These are phyloP conservation scores for Macaria notata DNA, from an alignment of 2,888 invertebrate species.

Conservation along the genomic window DNA sequence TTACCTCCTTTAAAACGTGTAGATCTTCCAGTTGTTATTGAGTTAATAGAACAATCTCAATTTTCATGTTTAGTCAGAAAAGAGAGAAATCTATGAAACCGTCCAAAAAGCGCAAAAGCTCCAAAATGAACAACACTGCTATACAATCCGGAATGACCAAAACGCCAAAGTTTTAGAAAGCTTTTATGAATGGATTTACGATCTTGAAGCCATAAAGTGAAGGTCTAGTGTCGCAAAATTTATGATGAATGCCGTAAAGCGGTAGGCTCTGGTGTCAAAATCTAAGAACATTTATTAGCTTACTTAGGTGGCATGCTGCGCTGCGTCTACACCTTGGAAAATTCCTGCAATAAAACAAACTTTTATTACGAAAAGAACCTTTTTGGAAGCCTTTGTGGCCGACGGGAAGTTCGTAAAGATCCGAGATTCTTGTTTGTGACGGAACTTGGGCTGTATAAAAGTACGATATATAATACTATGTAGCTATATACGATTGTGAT, in stretches of 20 bases:
- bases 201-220: slow-evolving; percentile 13
- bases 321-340: slow-evolving; percentile 67
- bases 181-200: slow-evolving; percentile 18
- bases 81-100: too few relatives aligned
- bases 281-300: slow-evolving; percentile 49
- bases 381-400: slow-evolving; percentile 5
- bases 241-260: too few relatives aligned
- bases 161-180: slow-evolving; percentile 18
- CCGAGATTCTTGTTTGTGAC: slow-evolving; percentile 13
- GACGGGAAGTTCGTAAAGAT: slow-evolving; percentile 18
- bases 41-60: too few relatives aligned
- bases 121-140: too few relatives aligned
- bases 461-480: background rate
- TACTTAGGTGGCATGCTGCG: slow-evolving; percentile 79
- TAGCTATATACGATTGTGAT: background rate
- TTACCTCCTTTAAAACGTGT: background rate
- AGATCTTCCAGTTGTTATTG: too few relatives aligned
- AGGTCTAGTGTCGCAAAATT: slow-evolving; percentile 20
- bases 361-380: slow-evolving; percentile 32
- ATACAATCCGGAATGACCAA: background rate
- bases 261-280: slow-evolving; percentile 4
- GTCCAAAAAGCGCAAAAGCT: too few relatives aligned
- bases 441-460: slow-evolving; percentile 12
- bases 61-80: too few relatives aligned
- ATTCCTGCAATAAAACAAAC: slow-evolving; percentile 75